These are phyloP conservation scores for Mustelus asterias DNA, from an alignment of 2,113 vertebrate genomes.

Conservation along the genomic window DNA sequence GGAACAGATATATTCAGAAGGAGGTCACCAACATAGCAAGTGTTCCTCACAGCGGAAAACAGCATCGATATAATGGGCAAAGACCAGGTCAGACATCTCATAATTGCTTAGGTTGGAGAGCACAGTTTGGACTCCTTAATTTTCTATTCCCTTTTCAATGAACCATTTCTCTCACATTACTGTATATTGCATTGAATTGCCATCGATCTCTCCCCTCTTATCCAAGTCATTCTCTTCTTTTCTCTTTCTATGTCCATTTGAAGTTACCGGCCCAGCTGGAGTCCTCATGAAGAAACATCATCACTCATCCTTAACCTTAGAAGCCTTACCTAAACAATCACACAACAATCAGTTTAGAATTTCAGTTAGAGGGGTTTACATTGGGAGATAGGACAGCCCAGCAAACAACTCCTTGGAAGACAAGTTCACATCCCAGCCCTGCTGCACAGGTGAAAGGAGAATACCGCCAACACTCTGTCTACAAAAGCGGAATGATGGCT, in stretches of 20 bases:
- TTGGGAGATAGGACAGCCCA: too few species aligned
- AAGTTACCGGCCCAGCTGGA: background rate
- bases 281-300: background rate
- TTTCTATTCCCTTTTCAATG: background rate
- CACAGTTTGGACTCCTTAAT: background rate
- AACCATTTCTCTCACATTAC: background rate
- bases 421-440: background rate
- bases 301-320: background rate
- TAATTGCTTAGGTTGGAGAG: background rate
- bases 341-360: background rate
- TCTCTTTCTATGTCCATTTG: background rate
- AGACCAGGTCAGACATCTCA: background rate
- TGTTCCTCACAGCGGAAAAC: background rate
- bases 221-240: background rate
- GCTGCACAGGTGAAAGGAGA: background rate
- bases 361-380: background rate
- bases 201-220: background rate
- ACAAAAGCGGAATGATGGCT: background rate
- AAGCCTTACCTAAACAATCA: too few species aligned
- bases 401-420: background rate
- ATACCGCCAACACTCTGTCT: background rate
- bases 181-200: background rate
- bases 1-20: background rate
- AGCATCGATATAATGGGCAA: background rate
- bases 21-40: background rate